A percentile compares a stretch with the other conserved stretches of the same genome.
These are phyloP conservation scores for Ardeotis arabs DNA, from an alignment of 2,113 vertebrate species.

Conservation along the genomic window DNA sequence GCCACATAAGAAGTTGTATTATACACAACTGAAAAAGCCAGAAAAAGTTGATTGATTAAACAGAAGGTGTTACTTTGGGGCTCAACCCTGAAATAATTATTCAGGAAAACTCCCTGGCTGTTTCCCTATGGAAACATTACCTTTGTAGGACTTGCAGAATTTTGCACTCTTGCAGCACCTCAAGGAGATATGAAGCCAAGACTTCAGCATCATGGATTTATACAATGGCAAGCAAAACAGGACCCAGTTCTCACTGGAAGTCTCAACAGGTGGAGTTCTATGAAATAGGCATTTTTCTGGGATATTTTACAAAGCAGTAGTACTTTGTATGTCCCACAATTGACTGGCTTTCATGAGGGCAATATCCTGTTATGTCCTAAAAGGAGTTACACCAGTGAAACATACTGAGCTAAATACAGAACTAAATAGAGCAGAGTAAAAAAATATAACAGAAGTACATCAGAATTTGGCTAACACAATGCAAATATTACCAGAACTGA, in stretches of 20 bases:
- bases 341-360: background rate
- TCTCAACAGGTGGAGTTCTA: background rate
- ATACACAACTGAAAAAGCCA: background rate
- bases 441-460: background rate
- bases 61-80: background rate
- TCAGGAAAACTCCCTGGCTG: background rate
- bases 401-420: background rate
- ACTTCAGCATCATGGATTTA: background rate
- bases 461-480: background rate
- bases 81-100: background rate
- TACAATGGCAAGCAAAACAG: background rate
- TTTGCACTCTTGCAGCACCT: background rate
- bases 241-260: background rate
- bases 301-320: background rate
- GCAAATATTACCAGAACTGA: background rate
- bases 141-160: background rate
- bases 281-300: accelerated
- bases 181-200: background rate
- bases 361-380: background rate
- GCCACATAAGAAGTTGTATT: background rate
- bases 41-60: background rate
- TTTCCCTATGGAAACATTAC: background rate
- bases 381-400: background rate
- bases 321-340: background rate
- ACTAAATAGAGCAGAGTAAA: background rate